These are phyloP conservation scores for Pavo muticus DNA, from an alignment of 2,113 vertebrate species.

Conservation along the genomic window DNA sequence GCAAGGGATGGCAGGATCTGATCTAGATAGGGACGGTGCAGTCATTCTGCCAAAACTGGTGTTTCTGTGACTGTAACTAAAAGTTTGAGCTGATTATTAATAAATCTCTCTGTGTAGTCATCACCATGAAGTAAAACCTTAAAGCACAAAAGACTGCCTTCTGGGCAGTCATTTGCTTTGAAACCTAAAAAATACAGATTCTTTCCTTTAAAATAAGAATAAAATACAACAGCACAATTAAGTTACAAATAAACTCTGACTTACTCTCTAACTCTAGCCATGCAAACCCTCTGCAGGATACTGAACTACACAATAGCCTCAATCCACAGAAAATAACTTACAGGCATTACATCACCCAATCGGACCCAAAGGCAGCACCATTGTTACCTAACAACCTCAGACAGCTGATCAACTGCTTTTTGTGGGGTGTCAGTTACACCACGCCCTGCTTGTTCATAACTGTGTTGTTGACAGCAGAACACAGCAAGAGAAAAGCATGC, in stretches of 20 bases:
- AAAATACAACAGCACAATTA: constrained; percentile 4
- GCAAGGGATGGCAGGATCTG: not conserved
- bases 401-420: constrained; percentile 55
- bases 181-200: constrained; percentile 1
- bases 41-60: not conserved
- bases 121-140: not conserved
- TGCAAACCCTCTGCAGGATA: constrained; percentile 7
- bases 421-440: constrained; percentile 42
- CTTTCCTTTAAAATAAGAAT: not conserved
- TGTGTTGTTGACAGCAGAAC: constrained; percentile 5
- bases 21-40: not conserved
- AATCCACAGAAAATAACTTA: constrained; percentile 34
- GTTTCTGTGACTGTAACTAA: not conserved
- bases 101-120: not conserved
- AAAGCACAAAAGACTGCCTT: not conserved
- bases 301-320: constrained; percentile 51
- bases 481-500: not conserved
- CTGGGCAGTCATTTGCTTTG: not conserved
- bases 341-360: constrained; percentile 32
- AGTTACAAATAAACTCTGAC: constrained; percentile 18
- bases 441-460: constrained; percentile 29
- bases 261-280: not conserved
- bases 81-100: not conserved
- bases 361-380: constrained; percentile 34
- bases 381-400: constrained; percentile 47